Conservation (phyloP, 1,140 invertebrate species). For the Gryon sp. region DNA sequence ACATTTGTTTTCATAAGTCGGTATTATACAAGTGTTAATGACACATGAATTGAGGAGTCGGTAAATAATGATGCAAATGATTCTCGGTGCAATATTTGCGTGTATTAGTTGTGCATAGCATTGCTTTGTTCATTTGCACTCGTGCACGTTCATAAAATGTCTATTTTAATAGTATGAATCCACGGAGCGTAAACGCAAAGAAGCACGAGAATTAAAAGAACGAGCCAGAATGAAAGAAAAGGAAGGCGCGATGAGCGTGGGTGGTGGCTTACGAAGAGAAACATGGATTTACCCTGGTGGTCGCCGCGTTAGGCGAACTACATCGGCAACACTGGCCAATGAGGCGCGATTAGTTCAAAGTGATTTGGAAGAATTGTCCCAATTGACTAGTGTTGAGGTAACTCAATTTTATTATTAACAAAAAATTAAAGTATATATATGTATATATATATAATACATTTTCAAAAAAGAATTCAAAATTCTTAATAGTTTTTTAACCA, state of each 20-base stretch:
- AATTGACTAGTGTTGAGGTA: conserved; percentile 87
- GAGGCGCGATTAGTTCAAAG: conserved; percentile 78
- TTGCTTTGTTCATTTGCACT: conserved; percentile 36
- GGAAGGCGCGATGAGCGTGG: conserved; percentile 76
- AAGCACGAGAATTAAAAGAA: conserved; percentile 82
- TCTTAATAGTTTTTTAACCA: too few species aligned
- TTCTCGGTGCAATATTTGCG: conserved; percentile 10
- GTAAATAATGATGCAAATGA: too few species aligned
- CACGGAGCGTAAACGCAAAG: conserved; percentile 86
- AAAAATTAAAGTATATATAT: too few species aligned
- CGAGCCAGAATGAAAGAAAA: conserved; percentile 82
- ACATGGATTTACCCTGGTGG: conserved; percentile 91
- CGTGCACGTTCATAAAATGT: conserved; percentile 41
- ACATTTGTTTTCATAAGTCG: too few species aligned
- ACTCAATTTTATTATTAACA: conserved; percentile 40
- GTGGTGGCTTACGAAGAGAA: conserved; percentile 83
- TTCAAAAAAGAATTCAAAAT: conserved; percentile 4
- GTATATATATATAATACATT: background rate
- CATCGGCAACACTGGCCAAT: conserved; percentile 78
- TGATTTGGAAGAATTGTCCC: conserved; percentile 84
- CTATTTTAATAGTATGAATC: conserved; percentile 85
- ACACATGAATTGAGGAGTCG: too few species aligned
- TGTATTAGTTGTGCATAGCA: conserved; percentile 18
- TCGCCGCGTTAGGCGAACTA: conserved; percentile 83
- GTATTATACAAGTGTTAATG: too few species aligned